Evolutionary conservation across 2,113 vertebrate species (phyloP).

Genomic region (Pseudopipra pipra): DNA sequence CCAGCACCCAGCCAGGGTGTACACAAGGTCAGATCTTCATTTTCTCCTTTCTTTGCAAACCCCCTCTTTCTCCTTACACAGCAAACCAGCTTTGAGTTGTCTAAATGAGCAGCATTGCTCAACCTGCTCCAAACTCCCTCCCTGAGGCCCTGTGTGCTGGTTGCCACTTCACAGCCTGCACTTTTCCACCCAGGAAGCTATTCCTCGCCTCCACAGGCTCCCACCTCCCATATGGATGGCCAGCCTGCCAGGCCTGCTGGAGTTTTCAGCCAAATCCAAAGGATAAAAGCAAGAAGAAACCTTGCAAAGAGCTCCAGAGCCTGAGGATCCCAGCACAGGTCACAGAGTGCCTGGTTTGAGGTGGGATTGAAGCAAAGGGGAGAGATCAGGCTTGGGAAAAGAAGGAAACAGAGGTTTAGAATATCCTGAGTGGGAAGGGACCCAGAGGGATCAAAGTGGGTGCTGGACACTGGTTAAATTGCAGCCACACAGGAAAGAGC

Average conservation of each 20-base stretch:
- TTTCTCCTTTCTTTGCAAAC: background rate
- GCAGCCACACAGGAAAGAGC: background rate
- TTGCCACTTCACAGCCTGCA: background rate
- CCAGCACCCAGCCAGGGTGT: background rate
- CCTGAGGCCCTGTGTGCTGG: fast-evolving
- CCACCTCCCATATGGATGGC: background rate
- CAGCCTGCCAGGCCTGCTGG: background rate
- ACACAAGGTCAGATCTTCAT: background rate
- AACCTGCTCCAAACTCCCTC: background rate
- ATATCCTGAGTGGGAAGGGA: background rate
- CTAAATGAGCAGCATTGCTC: background rate
- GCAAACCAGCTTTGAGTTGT: background rate
- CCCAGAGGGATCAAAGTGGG: background rate
- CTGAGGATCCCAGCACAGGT: background rate
- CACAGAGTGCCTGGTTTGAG: fast-evolving
- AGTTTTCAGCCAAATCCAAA: background rate
- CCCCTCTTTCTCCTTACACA: background rate
- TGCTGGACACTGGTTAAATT: background rate
- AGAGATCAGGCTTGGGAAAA: background rate
- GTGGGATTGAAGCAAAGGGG: background rate
- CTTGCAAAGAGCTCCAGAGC: background rate
- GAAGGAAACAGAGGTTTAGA: background rate
- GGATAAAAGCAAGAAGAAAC: background rate
- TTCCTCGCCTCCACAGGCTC: background rate
- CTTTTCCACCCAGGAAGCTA: background rate